Base-by-base conservation (phyloP, 2,113 vertebrate genomes). In the Chionomys nivalis region DNA sequence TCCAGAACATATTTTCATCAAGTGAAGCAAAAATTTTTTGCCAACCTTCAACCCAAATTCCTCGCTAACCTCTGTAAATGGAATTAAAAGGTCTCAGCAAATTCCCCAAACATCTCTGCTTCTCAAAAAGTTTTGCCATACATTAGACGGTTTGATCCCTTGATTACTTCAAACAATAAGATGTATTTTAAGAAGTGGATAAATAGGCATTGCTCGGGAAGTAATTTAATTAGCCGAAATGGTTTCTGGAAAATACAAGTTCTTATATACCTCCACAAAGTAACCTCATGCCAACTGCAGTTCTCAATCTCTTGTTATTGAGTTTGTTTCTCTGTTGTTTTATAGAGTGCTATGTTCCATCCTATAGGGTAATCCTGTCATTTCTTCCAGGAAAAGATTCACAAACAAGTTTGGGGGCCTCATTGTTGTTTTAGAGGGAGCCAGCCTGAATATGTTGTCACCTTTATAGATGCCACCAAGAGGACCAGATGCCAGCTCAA, bases 1-100 rank as follows among this genome's bases (percentile, higher is more conserved):
- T 26, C 23, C 39, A 93, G 79, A 63, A 36, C 39, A 23, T 87
- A 63, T 75, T 77, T 94, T 70, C 87, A 72, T 81, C 75, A 79
- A 42, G 42, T 58, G 66, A 90, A 73, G 76, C 47, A 97, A 65
- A 52, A 28, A 16, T 26, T 70, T 82, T 86, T 76, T 85, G 36
- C 65, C 87, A 81, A 90, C 70, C 76, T 73, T 83, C 75, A 73
- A 55, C n/a, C 33, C 63, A 87, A 17, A 90, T 76, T 75, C 49
- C 42, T 88, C 55, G 17, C 61, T 85, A 79, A 75, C 7, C 31
- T 76, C 68, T 58, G 24, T 79, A 94, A 93, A 93, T 81, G 87
- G 77, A 93, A 86, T 65, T 70, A 76, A 65, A 96, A 93, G 33
- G 9, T 90, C 70, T 77, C 55, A 4, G 5, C 31, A 61, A 26